Conservation (phyloP, 2,888 invertebrate species). For the Nowickia ferox region DNA sequence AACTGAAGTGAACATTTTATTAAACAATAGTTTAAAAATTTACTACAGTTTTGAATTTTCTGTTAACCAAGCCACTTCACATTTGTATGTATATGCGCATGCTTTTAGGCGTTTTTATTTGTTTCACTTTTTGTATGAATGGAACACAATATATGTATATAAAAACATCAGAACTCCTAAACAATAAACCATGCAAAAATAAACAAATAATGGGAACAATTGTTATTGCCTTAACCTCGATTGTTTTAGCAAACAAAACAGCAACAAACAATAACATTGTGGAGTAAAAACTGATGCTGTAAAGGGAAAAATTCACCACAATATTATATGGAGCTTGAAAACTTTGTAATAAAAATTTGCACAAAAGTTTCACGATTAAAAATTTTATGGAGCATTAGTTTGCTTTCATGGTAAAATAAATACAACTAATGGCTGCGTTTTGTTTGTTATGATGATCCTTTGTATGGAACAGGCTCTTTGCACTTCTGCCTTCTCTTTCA, state of each 20-base stretch:
- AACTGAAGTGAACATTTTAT: not conserved
- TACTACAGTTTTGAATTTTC: slow-evolving; percentile 31
- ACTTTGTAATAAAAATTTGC: slow-evolving; percentile 41
- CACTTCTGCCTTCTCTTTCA: not conserved
- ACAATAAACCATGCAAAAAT: slow-evolving; percentile 42
- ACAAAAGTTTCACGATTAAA: slow-evolving; percentile 13
- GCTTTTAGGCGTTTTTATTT: slow-evolving; percentile 51
- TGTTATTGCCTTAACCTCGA: slow-evolving; percentile 70
- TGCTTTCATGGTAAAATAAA: slow-evolving; percentile 28
- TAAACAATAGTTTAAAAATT: not conserved
- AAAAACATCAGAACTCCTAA: slow-evolving; percentile 2
- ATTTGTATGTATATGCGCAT: slow-evolving; percentile 43
- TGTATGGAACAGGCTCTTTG: not conserved
- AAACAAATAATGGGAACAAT: slow-evolving; percentile 55
- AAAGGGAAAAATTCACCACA: not conserved
- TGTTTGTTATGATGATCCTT: not conserved
- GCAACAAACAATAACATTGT: slow-evolving; percentile 48
- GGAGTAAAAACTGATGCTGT: slow-evolving; percentile 5
- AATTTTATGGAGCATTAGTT: slow-evolving; percentile 22
- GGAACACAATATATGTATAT: not conserved
- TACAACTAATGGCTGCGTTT: not conserved
- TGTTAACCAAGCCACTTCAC: not conserved
- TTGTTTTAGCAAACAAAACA: slow-evolving; percentile 48
- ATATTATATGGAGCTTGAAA: slow-evolving; percentile 13
- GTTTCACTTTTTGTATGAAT: not conserved